Conservation (phyloP, 2,113 vertebrate genomes). For the Cephalopterus ornatus region DNA sequence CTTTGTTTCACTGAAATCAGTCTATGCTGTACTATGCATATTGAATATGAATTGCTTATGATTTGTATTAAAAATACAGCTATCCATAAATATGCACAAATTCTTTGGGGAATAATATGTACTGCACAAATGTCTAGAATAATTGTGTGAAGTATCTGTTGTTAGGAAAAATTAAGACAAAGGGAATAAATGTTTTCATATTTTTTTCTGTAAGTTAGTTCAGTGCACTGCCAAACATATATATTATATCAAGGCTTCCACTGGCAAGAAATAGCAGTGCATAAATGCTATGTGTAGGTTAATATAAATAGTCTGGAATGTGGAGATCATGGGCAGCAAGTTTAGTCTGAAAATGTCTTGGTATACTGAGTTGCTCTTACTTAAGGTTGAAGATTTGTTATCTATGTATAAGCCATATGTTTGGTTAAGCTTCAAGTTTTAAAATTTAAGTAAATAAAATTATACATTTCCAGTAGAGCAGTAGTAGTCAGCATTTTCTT, state of each 20-base stretch:
- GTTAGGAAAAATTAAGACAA: background rate
- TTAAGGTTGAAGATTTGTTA: background rate
- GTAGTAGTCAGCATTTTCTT: background rate
- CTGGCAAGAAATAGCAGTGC: background rate
- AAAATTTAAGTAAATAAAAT: constrained; percentile 9
- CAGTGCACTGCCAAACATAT: background rate
- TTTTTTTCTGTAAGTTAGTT: background rate
- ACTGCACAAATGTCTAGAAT: background rate
- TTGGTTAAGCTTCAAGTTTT: background rate
- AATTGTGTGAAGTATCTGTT: background rate
- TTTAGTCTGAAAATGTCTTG: constrained; percentile 29
- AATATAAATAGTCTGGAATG: constrained; percentile 27
- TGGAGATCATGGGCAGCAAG: background rate
- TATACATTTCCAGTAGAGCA: background rate
- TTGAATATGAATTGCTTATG: background rate
- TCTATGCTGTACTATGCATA: background rate
- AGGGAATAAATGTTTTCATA: background rate
- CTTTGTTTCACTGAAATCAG: background rate
- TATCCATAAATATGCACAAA: background rate
- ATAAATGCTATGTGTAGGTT: background rate
- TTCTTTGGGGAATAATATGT: background rate
- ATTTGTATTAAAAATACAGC: background rate
- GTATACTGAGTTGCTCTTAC: background rate
- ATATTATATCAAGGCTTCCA: background rate
- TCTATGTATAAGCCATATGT: background rate